Base-by-base conservation (phyloP, 2,113 vertebrate genomes). In the Eurypyga helias region DNA sequence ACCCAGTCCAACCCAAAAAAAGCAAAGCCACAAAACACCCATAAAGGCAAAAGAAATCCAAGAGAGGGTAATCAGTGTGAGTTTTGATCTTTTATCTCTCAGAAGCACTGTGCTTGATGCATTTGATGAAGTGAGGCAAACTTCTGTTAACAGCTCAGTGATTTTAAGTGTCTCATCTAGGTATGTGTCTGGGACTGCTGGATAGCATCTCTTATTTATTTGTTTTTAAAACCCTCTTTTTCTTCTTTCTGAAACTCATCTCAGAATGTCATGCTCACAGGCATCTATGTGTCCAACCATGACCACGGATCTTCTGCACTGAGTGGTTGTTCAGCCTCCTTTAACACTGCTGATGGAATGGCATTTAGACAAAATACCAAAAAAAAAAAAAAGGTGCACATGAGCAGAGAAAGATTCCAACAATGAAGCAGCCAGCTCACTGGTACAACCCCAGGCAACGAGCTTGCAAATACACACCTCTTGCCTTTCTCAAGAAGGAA, bases 191-290 rank as follows among this genome's bases (percentile, higher is more conserved):
- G 58, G 67, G 70, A 76, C 77, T 93, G 34, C 87, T 96, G 70
- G 49, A 67, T 7, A 78, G 71, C 55, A 77, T 51, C 69, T 96
- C 66, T 58, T 65, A 60, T 46, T 87, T 76, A 84, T 79, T 93
- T 96, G 49, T 82, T 97, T 96, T 78, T 55, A 81, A 87, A 92
- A 9, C 11, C 10, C 29, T 60, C 51, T 81, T 65, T 46, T 71
- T 95, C 83, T 95, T 69, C 91, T 93, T 92, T 95, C 85, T 95
- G 83, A 96, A 98, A 89, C 83, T 92, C 83, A 96, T 95, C 77
- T 96, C 75, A 93, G 83, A 95, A 96, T 95, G 89, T 92, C 80
- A 95, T 75, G 73, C 83, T 95, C 75, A 81, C 93, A 79, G 61
- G 92, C 91, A 76, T 64, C 76, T 91, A 62, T 0, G 55, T 87